These are phyloP conservation scores for Caenorhabditis wallacei DNA, from an alignment of 2,888 invertebrate species.

Conservation along the genomic window DNA sequence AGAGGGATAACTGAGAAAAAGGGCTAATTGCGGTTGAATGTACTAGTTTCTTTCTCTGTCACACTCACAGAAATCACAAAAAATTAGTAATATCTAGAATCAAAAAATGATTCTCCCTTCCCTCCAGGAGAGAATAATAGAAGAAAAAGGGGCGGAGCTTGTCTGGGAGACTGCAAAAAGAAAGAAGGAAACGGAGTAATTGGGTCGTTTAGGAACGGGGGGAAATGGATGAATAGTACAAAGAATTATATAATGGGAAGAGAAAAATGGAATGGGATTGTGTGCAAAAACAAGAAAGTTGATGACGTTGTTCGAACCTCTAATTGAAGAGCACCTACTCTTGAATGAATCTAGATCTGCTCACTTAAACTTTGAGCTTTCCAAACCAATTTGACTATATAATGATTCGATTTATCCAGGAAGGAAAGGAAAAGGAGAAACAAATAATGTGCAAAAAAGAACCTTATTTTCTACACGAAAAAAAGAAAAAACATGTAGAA, in stretches of 20 bases:
- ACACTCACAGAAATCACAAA: slow-evolving; percentile 11
- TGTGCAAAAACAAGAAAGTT: neutral
- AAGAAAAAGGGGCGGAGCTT: neutral
- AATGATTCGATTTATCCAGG: neutral
- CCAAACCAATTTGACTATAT: slow-evolving; percentile 9
- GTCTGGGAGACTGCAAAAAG: neutral
- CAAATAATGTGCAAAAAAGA: slow-evolving; percentile 6
- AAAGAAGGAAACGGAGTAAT: neutral
- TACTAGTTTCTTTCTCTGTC: neutral
- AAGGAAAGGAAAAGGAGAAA: slow-evolving; percentile 4
- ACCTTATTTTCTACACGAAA: slow-evolving; percentile 1
- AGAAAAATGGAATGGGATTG: neutral
- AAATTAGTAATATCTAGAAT: slow-evolving; percentile 5
- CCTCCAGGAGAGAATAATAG: no score
- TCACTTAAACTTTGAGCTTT: slow-evolving; percentile 6
- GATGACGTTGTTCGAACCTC: neutral
- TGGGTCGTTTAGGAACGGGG: slow-evolving; percentile 27
- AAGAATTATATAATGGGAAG: neutral
- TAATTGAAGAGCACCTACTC: neutral
- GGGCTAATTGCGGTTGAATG: slow-evolving; percentile 30
- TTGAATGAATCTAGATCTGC: neutral
- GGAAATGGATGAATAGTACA: slow-evolving; percentile 11
- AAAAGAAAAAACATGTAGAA: neutral
- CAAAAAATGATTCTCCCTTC: neutral
- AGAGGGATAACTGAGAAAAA: slow-evolving; percentile 5